phyloP scores from a whole-genome alignment of 1,140 invertebrate genomes.

The Scylla paramamosain region DNA sequence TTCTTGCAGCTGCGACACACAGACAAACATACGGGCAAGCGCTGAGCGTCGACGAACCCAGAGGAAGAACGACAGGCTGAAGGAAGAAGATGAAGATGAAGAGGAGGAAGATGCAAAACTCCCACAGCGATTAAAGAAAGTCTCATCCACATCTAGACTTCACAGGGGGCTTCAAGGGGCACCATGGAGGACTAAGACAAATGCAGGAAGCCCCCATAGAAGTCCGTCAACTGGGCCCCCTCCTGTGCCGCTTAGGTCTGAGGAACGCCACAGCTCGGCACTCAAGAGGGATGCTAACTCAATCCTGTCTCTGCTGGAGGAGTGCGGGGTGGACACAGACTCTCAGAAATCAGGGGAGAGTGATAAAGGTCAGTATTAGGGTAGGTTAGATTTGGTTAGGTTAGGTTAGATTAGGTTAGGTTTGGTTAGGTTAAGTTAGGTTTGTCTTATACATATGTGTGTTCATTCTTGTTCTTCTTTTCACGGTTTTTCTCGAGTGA shows the following conservation, averaged over 20 bases:
- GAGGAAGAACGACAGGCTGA: background rate
- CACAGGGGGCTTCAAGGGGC: constrained; percentile 54
- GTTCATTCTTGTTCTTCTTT: background rate
- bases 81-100: background rate
- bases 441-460: no score
- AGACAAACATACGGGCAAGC: constrained; percentile 16
- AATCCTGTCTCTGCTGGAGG: background rate
- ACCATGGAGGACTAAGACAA: constrained; percentile 55
- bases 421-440: no score
- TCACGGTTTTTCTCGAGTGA: no score
- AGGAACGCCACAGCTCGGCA: background rate
- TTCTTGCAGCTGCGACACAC: constrained; percentile 44
- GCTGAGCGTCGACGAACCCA: background rate
- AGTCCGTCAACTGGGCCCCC: background rate
- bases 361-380: background rate
- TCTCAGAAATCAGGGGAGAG: background rate
- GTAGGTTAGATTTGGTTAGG: background rate
- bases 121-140: constrained; percentile 3
- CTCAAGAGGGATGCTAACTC: background rate
- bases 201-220: background rate
- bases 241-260: background rate
- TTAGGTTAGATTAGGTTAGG: no score
- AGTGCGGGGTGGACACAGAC: background rate
- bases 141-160: background rate
- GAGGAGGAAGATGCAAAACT: constrained; percentile 48